These are phyloP conservation scores for Antedon mediterranea DNA, from an alignment of 53 echinoderm and acorn worm genomes.

Conservation along the genomic window DNA sequence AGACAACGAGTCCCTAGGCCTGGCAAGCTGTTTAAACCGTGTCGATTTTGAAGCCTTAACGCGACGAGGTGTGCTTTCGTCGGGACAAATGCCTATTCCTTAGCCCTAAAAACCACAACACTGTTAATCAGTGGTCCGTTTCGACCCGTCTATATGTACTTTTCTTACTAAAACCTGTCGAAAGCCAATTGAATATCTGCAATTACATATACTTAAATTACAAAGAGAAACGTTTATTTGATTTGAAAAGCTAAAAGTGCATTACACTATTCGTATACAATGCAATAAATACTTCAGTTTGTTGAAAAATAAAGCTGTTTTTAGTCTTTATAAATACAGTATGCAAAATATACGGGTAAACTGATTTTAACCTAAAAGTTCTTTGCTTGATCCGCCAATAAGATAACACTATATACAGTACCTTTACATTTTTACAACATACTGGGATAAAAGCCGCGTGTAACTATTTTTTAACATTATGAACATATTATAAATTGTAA, in stretches of 20 bases:
- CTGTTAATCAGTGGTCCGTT: not conserved
- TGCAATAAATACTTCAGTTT: not conserved
- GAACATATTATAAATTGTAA: too few relatives aligned
- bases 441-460: too few relatives aligned
- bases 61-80: not conserved
- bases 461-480: too few relatives aligned
- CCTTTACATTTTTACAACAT: too few relatives aligned
- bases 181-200: not conserved
- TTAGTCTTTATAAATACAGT: too few relatives aligned
- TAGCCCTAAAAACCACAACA: not conserved
- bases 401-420: too few relatives aligned
- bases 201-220: not conserved
- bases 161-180: not conserved
- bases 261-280: not conserved
- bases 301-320: not conserved
- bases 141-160: not conserved
- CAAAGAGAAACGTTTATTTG: not conserved
- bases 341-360: too few relatives aligned
- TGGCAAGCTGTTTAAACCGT: not conserved
- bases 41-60: not conserved
- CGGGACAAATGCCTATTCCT: not conserved
- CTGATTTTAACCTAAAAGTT: too few relatives aligned
- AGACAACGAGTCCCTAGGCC: not conserved
- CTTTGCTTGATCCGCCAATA: too few relatives aligned
- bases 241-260: not conserved